Percentiles rank a stretch among this genome's conserved stretches.
phyloP scores from a whole-genome alignment of 2,797 vertebrate species.

The Adrianichthys oophorus region DNA sequence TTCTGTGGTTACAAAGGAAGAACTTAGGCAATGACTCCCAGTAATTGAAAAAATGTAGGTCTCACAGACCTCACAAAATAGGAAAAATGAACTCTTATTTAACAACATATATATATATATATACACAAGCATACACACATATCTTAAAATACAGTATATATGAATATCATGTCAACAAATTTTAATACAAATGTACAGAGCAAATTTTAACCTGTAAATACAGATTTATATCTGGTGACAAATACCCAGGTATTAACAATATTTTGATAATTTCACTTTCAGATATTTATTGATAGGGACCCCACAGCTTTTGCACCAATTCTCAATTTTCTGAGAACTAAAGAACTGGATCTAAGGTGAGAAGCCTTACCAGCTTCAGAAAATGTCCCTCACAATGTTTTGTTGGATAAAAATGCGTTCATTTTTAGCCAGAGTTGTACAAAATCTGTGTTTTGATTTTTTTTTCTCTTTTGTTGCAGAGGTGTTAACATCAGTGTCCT shows the following conservation, averaged over 20 bases:
- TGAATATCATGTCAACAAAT: too few relatives aligned
- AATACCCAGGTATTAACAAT: background rate
- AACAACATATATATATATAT: too few relatives aligned
- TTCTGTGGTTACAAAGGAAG: too few relatives aligned
- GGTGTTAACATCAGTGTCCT: constrained; percentile 95
- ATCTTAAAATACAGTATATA: too few relatives aligned
- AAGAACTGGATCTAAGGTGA: constrained; percentile 96
- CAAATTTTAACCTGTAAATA: too few relatives aligned
- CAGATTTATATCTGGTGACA: too few relatives aligned
- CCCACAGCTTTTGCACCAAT: constrained; percentile 97
- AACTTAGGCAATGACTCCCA: too few relatives aligned
- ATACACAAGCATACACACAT: too few relatives aligned
- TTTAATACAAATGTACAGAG: too few relatives aligned
- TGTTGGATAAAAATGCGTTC: background rate
- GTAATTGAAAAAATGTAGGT: too few relatives aligned
- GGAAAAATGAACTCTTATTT: too few relatives aligned
- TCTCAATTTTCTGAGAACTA: constrained; percentile 98
- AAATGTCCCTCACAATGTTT: background rate
- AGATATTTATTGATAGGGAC: constrained; percentile 99
- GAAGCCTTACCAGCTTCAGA: constrained; percentile 22
- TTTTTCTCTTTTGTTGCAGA: constrained; percentile 67
- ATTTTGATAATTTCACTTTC: constrained; percentile 38
- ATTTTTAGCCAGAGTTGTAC: background rate
- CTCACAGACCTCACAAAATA: too few relatives aligned
- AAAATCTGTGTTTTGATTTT: background rate